Evolutionary conservation across 2,797 vertebrate species (phyloP), one percentile per base, ranked within the genome.

Genomic region (Alca torda): DNA sequence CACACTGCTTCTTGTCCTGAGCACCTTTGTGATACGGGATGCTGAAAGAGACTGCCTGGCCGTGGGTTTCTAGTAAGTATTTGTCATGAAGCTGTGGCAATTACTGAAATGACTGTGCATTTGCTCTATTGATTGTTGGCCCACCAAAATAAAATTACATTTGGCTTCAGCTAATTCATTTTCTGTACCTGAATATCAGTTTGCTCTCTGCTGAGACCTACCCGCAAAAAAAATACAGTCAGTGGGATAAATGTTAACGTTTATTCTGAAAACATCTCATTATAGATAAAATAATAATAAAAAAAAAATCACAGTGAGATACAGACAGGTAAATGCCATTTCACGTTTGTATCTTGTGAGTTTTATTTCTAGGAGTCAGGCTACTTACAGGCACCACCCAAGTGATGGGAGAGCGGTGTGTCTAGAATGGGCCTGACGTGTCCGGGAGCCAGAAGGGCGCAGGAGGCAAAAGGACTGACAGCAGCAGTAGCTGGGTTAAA

Each of bases 81-180:
- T 94, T 93, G 70, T 94, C 87, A 82, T 16, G 70, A 80, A 92
- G 75, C 84, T 65, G 76, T 85, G 88, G 78, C 89, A 93, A 85
- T 96, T 96, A 95, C 91, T 94, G 95, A 93, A 92, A 87, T 96
- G 90, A 95, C 84, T 91, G 39, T 91, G 78, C 89, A 67, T 73
- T 92, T 77, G 65, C 80, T 87, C 80, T 94, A 94, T 94, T 95
- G 91, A 95, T 94, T 88, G 93, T 73, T 94, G 64, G 81, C 78
- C 86, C 94, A 91, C 76, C 72, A 85, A 92, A 95, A 95, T 56
- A 90, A 91, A 95, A 93, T 97, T 96, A 84, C 91, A 85, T 96
- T 96, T 94, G 76, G 51, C 85, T 97, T 81, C 77, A 79, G 69
- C 85, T 89, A 95, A 96, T 97, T 96, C 88, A 93, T 96, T 96